These are phyloP conservation scores for Pipra filicauda DNA, from an alignment of 2,113 vertebrate species.

Conservation along the genomic window DNA sequence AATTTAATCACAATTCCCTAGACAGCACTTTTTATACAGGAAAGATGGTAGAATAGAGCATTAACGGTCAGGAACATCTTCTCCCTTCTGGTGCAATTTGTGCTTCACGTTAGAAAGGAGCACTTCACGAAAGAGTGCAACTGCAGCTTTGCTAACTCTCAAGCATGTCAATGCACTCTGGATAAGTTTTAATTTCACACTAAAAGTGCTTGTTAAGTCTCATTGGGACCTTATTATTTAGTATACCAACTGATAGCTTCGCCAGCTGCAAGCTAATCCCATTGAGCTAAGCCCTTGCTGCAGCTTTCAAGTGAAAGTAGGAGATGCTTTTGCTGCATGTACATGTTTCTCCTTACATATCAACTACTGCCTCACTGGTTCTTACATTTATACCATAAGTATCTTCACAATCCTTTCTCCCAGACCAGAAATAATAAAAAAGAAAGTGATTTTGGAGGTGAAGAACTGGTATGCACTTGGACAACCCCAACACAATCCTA, in stretches of 20 bases:
- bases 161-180: background rate
- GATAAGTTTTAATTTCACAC: background rate
- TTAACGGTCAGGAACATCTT: background rate
- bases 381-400: background rate
- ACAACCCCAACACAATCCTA: background rate
- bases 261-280: background rate
- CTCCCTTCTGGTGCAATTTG: background rate
- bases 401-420: background rate
- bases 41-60: background rate
- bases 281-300: background rate
- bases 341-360: background rate
- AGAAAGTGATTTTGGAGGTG: background rate
- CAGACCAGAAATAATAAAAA: background rate
- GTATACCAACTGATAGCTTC: background rate
- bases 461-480: background rate
- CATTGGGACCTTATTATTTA: background rate
- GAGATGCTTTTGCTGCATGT: background rate
- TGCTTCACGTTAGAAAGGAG: background rate
- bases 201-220: background rate
- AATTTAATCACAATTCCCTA: background rate
- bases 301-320: background rate
- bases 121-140: background rate
- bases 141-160: background rate
- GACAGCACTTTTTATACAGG: background rate
- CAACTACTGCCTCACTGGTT: background rate